These are phyloP conservation scores for Melopsittacus undulatus DNA, from an alignment of 2,797 vertebrate genomes.

Conservation along the genomic window DNA sequence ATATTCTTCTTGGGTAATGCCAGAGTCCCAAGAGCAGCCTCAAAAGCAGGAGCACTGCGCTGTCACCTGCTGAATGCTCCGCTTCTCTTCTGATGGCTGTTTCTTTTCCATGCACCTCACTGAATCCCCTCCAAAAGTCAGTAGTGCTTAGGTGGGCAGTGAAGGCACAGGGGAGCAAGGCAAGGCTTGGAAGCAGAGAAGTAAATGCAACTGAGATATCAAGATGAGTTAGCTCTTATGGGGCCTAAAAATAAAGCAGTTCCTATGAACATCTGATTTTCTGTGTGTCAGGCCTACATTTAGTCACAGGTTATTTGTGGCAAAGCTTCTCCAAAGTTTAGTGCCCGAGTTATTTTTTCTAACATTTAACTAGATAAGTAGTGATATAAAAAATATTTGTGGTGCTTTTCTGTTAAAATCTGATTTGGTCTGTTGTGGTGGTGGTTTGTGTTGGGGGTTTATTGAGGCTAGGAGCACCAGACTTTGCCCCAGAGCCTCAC, in stretches of 20 bases:
- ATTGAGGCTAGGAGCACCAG: neutral
- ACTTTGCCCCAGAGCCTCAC: neutral
- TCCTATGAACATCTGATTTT: neutral
- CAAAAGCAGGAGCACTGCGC: neutral
- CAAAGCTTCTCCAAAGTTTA: neutral
- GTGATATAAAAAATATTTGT: neutral
- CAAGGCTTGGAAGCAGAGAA: neutral
- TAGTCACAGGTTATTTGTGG: neutral
- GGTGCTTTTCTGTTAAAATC: neutral
- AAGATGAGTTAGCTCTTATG: neutral
- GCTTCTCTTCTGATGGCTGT: neutral
- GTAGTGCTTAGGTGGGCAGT: neutral
- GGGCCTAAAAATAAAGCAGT: neutral
- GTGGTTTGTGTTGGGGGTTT: neutral
- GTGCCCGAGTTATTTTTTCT: neutral
- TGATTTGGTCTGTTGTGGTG: neutral
- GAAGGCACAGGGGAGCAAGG: neutral
- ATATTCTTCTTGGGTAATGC: slow-evolving; percentile 59
- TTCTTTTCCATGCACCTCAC: neutral
- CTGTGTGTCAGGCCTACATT: neutral
- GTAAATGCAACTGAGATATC: neutral
- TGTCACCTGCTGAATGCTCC: slow-evolving; percentile 34
- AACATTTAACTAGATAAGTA: neutral
- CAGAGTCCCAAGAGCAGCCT: slow-evolving; percentile 27
- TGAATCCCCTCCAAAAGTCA: neutral